Evolutionary conservation across 2,113 vertebrate genomes (phyloP).

Genomic region (Gambusia holbrooki): DNA sequence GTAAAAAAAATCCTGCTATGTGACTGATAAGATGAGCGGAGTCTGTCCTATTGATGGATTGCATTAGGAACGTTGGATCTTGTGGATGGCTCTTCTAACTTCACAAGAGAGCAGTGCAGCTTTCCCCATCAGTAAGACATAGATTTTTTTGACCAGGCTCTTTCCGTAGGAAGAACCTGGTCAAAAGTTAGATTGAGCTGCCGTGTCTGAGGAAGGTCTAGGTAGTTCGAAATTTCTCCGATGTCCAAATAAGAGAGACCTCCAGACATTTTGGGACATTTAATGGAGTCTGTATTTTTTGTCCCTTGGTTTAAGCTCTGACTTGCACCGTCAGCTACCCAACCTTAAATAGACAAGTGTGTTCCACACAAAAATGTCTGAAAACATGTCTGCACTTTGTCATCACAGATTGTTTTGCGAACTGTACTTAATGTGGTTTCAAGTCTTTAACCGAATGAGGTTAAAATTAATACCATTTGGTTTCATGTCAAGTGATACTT

Average conservation of each 20-base stretch:
- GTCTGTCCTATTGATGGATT: neutral
- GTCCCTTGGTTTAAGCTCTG: neutral
- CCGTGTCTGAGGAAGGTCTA: neutral
- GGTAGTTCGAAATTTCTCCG: neutral
- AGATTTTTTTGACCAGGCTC: neutral
- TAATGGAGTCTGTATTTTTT: neutral
- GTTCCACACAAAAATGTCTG: neutral
- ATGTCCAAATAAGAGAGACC: neutral
- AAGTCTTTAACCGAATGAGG: neutral
- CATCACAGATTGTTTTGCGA: neutral
- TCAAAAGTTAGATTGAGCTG: neutral
- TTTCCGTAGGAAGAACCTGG: no score
- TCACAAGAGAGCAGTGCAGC: no score
- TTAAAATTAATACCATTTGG: neutral
- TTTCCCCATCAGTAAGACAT: no score
- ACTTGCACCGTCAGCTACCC: neutral
- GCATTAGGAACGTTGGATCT: neutral
- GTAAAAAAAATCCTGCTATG: no score
- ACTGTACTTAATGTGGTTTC: neutral
- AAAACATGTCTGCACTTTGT: neutral
- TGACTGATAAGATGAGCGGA: neutral
- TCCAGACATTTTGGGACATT: neutral
- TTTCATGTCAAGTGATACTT: neutral
- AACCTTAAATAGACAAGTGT: neutral
- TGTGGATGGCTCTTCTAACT: neutral